Evolutionary conservation across 37 sponge, comb jelly and placozoan genomes (phyloP).

Genomic region (Haliclona indistincta): DNA sequence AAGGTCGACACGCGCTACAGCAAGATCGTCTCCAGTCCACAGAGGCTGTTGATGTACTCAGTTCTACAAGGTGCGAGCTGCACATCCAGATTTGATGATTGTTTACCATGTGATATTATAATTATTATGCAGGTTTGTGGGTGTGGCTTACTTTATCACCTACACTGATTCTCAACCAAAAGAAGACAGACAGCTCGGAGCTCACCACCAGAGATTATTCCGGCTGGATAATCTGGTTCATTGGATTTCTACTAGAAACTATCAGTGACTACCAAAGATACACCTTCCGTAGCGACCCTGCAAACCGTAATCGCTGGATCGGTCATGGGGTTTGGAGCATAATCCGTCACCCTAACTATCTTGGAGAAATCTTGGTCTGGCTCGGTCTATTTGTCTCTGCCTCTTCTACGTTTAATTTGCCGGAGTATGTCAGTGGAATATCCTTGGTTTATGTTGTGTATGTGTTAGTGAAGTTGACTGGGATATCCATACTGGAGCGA

Average conservation of each 20-base stretch:
- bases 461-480: conserved; percentile 68
- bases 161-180: conserved; percentile 80
- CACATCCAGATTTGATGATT: no score
- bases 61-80: conserved; percentile 91
- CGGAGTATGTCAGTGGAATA: conserved; percentile 59
- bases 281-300: conserved; percentile 72
- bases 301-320: conserved; percentile 80
- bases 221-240: conserved; percentile 86
- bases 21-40: conserved; percentile 67
- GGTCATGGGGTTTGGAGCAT: conserved; percentile 82
- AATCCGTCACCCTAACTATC: conserved; percentile 94
- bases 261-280: conserved; percentile 93
- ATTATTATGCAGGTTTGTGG: conserved; percentile 68
- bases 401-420: conserved; percentile 73
- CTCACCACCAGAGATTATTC: conserved; percentile 56
- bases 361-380: conserved; percentile 97
- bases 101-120: no score
- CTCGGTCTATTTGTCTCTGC: conserved; percentile 89
- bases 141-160: conserved; percentile 79
- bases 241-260: conserved; percentile 79
- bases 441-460: conserved; percentile 74
- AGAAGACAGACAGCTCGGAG: conserved; percentile 45
- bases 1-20: conserved; percentile 82
- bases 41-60: conserved; percentile 80
- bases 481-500: conserved; percentile 85